phyloP scores from a whole-genome alignment of 2,888 invertebrate species.

The Alloscopus bannaensis region DNA sequence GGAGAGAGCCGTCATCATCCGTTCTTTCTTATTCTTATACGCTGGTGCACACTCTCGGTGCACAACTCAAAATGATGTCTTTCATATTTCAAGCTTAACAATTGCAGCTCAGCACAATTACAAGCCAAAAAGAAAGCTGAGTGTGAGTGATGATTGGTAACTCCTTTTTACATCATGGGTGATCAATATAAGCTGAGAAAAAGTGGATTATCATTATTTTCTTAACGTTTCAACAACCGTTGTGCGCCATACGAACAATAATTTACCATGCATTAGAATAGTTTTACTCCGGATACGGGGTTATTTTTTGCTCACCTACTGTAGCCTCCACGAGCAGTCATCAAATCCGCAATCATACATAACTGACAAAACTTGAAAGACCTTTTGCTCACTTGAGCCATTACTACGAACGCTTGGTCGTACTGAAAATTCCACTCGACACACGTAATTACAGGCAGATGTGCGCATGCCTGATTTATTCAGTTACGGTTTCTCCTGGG shows the following conservation, averaged over 20 bases:
- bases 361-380: neutral
- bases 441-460: neutral
- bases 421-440: neutral
- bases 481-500: constrained; percentile 17
- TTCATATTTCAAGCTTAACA: neutral
- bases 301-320: neutral
- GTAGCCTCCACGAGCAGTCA: neutral
- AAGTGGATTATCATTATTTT: neutral
- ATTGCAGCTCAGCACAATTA: constrained; percentile 10
- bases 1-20: constrained; percentile 26
- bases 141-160: constrained; percentile 24
- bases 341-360: constrained; percentile 7
- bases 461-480: no score
- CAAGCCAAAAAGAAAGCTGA: constrained; percentile 12
- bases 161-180: constrained; percentile 36
- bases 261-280: neutral
- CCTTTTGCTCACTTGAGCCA: neutral
- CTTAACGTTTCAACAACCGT: constrained; percentile 10
- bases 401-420: neutral
- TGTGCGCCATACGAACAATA: neutral
- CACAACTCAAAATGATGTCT: constrained; percentile 1
- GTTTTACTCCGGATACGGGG: constrained; percentile 13
- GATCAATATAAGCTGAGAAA: constrained; percentile 19
- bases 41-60: neutral
- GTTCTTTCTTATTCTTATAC: constrained; percentile 14